These are phyloP conservation scores for Atherix ibis DNA, from an alignment of 2,888 invertebrate genomes.

Conservation along the genomic window DNA sequence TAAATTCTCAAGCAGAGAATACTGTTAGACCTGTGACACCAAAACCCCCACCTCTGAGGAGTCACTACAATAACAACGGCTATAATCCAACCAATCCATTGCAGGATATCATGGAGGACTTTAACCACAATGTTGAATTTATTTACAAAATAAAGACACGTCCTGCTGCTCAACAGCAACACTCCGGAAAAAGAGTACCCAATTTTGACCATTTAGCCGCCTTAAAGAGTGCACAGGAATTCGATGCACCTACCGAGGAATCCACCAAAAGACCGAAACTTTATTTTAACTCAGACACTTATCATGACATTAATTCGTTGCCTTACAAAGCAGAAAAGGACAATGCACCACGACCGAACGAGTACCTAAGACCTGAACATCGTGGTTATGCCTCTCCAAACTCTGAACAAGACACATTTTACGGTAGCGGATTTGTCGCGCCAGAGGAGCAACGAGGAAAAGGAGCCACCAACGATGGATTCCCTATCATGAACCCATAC, in stretches of 20 bases:
- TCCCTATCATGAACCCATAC: constrained; percentile 25
- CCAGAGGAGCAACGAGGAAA: not conserved
- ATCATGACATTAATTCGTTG: constrained; percentile 30
- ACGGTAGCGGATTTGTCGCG: not conserved
- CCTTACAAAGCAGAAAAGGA: constrained; percentile 25
- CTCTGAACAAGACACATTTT: constrained; percentile 1
- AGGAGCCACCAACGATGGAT: constrained; percentile 19
- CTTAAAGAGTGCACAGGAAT: constrained; percentile 27
- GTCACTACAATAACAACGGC: no score
- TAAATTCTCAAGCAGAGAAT: constrained; percentile 8
- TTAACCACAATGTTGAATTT: constrained; percentile 29
- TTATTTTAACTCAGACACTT: constrained; percentile 29
- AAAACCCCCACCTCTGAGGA: constrained; percentile 7
- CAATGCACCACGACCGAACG: constrained; percentile 1
- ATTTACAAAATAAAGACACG: constrained; percentile 29
- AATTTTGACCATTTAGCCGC: constrained; percentile 30
- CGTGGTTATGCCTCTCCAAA: constrained; percentile 1
- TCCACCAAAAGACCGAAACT: constrained; percentile 23
- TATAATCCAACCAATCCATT: constrained; percentile 7
- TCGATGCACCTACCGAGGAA: constrained; percentile 22
- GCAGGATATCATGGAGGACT: constrained; percentile 17
- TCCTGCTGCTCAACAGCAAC: constrained; percentile 17
- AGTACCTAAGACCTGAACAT: constrained; percentile 2
- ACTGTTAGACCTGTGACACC: not conserved
- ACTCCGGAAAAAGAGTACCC: constrained; percentile 5